Percentiles rank a stretch among this genome's conserved stretches.
Conservation (phyloP, 2,797 vertebrate genomes). For the Fundulus diaphanus region DNA sequence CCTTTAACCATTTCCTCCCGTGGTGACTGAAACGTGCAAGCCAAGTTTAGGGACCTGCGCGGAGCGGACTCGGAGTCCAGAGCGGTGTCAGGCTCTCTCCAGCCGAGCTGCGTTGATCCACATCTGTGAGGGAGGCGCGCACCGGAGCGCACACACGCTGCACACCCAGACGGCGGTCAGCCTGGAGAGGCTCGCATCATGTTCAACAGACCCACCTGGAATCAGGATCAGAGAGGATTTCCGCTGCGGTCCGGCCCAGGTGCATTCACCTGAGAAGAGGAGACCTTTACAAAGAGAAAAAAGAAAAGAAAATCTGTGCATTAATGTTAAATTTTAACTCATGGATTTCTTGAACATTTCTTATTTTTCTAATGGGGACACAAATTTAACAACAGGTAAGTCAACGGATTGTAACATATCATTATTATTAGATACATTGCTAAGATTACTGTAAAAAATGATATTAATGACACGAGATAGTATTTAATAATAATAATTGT, state of each 20-base stretch:
- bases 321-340: conserved; percentile 24
- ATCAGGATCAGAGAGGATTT: background rate
- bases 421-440: background rate
- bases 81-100: background rate
- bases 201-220: background rate
- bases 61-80: background rate
- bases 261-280: background rate
- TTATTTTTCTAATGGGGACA: conserved; percentile 34
- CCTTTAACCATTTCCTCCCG: background rate
- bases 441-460: background rate
- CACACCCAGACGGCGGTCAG: background rate
- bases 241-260: background rate
- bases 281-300: background rate
- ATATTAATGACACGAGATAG: background rate
- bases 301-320: background rate
- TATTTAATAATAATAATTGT: background rate
- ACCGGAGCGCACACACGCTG: background rate
- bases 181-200: background rate
- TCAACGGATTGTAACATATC: background rate
- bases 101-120: background rate
- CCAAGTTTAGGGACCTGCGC: no score
- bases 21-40: background rate
- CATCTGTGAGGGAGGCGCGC: background rate
- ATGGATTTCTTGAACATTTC: conserved; percentile 73
- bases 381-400: conserved; percentile 63